Conservation (phyloP, 2,888 invertebrate species). For the Maniola hyperantus region DNA sequence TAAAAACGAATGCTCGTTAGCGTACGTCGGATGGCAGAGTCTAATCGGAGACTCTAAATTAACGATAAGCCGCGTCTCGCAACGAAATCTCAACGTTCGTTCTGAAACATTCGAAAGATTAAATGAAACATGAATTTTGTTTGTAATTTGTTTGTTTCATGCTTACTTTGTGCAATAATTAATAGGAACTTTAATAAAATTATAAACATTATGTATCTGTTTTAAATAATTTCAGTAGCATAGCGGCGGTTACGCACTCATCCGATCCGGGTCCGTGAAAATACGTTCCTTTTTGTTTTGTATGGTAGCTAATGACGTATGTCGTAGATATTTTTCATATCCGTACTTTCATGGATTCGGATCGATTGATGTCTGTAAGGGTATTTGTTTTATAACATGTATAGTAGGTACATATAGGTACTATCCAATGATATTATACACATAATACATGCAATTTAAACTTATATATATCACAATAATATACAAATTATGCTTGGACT, state of each 20-base stretch:
- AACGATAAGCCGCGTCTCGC: constrained; percentile 75
- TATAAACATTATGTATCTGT: too few species aligned
- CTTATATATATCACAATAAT: background rate
- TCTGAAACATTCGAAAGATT: constrained; percentile 72
- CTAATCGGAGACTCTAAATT: constrained; percentile 80
- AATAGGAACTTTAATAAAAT: constrained; percentile 1
- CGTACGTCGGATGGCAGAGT: constrained; percentile 69
- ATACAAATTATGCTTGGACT: background rate
- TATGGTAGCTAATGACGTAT: too few species aligned
- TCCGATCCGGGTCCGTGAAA: too few species aligned
- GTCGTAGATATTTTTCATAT: too few species aligned
- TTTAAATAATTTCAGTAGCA: background rate
- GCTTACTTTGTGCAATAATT: constrained; percentile 46
- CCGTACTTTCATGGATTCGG: too few species aligned
- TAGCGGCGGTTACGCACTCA: too few species aligned
- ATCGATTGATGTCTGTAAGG: too few species aligned
- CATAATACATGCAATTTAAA: too few species aligned
- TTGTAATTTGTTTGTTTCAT: constrained; percentile 60
- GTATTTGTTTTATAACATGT: too few species aligned
- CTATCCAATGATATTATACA: too few species aligned
- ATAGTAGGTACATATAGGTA: background rate
- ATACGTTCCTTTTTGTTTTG: too few species aligned
- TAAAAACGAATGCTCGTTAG: constrained; percentile 77
- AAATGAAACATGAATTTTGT: constrained; percentile 68
- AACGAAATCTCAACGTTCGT: constrained; percentile 75